A percentile compares a stretch with the other conserved stretches of the same genome.
Conservation (phyloP, 2,888 invertebrate genomes). For the Falcaria lacertinaria region DNA sequence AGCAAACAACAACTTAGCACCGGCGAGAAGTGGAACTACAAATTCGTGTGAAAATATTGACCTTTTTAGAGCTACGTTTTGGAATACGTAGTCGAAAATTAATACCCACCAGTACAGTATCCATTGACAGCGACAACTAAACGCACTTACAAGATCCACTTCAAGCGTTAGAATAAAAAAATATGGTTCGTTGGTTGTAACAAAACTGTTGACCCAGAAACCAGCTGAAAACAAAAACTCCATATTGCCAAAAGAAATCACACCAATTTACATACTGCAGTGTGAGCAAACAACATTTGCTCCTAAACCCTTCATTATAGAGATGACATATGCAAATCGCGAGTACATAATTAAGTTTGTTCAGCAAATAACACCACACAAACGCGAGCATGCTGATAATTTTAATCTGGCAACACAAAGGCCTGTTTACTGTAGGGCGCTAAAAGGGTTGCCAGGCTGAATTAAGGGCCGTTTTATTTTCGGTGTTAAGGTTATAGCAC, state of each 20-base stretch:
- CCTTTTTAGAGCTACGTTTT: too few relatives aligned
- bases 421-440: conserved; percentile 39
- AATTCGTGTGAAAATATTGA: too few relatives aligned
- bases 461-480: conserved; percentile 45
- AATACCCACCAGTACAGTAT: too few relatives aligned
- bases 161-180: too few relatives aligned
- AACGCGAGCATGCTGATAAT: conserved; percentile 47
- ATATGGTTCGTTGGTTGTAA: too few relatives aligned
- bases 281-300: background rate
- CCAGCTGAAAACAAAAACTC: background rate
- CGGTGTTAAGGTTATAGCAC: conserved; percentile 18
- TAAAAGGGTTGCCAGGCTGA: conserved; percentile 51
- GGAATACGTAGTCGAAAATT: too few relatives aligned
- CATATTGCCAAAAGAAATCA: conserved; percentile 2
- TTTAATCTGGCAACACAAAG: conserved; percentile 49
- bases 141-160: too few relatives aligned
- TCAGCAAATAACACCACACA: conserved; percentile 38
- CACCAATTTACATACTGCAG: background rate
- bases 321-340: conserved; percentile 1
- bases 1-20: too few relatives aligned
- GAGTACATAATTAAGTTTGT: conserved; percentile 2
- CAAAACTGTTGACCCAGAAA: background rate
- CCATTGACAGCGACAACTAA: too few relatives aligned
- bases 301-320: background rate
- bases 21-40: too few relatives aligned